Base-by-base conservation (phyloP, 2,888 invertebrate genomes). In the Philaethria dido region DNA sequence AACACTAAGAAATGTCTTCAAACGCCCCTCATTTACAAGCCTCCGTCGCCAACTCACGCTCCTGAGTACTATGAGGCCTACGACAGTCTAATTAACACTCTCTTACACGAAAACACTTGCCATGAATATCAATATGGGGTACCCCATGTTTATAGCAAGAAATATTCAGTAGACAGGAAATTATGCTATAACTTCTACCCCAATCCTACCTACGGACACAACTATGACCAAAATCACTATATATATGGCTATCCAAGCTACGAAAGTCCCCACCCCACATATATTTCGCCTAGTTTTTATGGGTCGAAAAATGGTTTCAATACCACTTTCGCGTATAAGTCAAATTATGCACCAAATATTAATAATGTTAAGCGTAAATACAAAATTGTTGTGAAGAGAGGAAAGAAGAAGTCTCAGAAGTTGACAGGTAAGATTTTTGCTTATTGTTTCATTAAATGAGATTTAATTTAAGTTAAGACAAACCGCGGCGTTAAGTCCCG, bases 21-120 rank as follows among this genome's bases (percentile, higher is more conserved):
- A 63, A 92, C 92, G 0, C 91, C 86, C 0, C 76, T 92, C 0
- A 68, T 88, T 0, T 92, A 92, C 65, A 87, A 88, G 44, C 92
- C 90, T 0, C 92, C 92, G 0, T 76, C 73, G 0, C 88, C 92
- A 0, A 91, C 92, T 0, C 88, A 84, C 9, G 80, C 91, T 0
- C 90, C 92, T 0, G 91, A 91, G 42, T 92, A 89, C 44, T 92
- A 91, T 61, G 87, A 87, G 50, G 91, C 91, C 0, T 76, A 90
- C n/a, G 89, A 91, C 42, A 83, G 84, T 0, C 60, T 92, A 9
- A 81, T 91, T 22, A 87, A 89, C 16, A 79, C 75, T 6, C 20
- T 89, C 2, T 52, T 72, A 4, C 65, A 71, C 11, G 83, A 84
- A 42, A 82, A 80, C 0, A 77, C 72, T 11, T 70, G 76, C 45